Conservation (phyloP, 2,113 vertebrate species). For the Montifringilla adamsi region DNA sequence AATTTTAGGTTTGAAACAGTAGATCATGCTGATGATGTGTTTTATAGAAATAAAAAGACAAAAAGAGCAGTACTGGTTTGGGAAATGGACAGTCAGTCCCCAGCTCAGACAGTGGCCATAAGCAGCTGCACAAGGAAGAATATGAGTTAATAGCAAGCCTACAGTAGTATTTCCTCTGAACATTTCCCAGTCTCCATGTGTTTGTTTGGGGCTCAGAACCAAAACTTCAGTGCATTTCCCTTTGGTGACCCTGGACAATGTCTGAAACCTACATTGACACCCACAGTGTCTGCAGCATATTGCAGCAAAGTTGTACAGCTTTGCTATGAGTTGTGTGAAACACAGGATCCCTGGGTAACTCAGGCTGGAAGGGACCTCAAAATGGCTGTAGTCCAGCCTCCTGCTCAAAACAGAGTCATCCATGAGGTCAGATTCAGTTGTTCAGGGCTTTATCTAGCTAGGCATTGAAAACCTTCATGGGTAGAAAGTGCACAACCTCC, state of each 20-base stretch:
- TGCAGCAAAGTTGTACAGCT: neutral
- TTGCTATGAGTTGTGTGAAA: neutral
- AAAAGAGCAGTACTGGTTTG: neutral
- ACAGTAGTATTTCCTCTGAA: neutral
- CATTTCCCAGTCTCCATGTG: neutral
- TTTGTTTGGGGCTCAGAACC: neutral
- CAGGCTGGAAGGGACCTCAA: neutral
- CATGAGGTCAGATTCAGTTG: neutral
- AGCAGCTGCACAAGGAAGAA: neutral
- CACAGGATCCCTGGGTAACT: neutral
- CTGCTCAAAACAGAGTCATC: neutral
- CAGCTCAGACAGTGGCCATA: neutral
- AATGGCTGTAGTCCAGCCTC: neutral
- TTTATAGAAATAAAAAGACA: slow-evolving; percentile 36
- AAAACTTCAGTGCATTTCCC: neutral
- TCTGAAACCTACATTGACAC: neutral
- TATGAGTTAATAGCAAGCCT: neutral
- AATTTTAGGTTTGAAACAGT: slow-evolving; percentile 57
- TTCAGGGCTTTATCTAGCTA: neutral
- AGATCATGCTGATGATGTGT: neutral
- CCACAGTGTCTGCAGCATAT: neutral
- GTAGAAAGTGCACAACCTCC: neutral
- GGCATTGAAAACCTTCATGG: neutral
- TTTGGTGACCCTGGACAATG: neutral
- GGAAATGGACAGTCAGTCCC: neutral